A percentile compares a stretch with the other conserved stretches of the same genome.
These are phyloP conservation scores for Carollia perspicillata DNA, from an alignment of 2,113 vertebrate genomes.

Conservation along the genomic window DNA sequence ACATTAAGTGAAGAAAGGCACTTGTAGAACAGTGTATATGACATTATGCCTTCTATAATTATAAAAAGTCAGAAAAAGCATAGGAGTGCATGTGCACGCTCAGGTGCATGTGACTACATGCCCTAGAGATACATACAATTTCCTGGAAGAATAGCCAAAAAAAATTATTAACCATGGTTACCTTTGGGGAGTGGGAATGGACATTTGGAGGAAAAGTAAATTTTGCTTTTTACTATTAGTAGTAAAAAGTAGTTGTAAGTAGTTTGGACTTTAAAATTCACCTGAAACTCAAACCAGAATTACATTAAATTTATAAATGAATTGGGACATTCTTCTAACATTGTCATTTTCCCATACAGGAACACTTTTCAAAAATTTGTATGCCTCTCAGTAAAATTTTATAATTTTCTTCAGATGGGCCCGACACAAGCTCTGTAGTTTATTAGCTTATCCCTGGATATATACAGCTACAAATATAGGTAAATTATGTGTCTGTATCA, in stretches of 20 bases:
- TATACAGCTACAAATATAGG: background rate
- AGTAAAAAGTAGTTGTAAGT: background rate
- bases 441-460: background rate
- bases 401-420: background rate
- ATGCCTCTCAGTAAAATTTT: background rate
- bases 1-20: constrained; percentile 62
- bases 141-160: background rate
- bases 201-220: background rate
- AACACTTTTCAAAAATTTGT: background rate
- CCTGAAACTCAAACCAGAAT: background rate
- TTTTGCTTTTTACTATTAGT: background rate
- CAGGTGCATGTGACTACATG: background rate
- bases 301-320: constrained; percentile 3
- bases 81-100: background rate
- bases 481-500: background rate
- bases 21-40: constrained; percentile 41
- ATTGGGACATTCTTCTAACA: background rate
- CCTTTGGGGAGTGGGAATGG: background rate
- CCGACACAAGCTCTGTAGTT: background rate
- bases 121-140: background rate
- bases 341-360: background rate
- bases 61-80: constrained; percentile 22
- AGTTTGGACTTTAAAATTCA: background rate
- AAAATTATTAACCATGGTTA: background rate
- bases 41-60: constrained; percentile 45